A percentile compares a stretch with the other conserved stretches of the same genome.
phyloP scores from a whole-genome alignment of 2,113 vertebrate genomes.

The Sterna hirundo region DNA sequence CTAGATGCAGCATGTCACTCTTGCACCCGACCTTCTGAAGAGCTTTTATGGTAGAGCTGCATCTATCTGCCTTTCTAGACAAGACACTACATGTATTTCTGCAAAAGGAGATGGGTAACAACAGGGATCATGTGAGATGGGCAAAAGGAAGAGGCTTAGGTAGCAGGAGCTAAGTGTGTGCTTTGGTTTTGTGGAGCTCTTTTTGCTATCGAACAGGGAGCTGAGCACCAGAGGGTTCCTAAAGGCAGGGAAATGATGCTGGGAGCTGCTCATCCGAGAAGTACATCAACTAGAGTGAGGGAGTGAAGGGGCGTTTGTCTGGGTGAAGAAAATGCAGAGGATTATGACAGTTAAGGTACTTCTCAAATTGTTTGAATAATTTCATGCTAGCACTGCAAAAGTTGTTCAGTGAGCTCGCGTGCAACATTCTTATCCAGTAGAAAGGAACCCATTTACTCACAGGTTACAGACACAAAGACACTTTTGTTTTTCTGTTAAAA shows the following conservation, averaged over 20 bases:
- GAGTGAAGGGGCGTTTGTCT: neutral
- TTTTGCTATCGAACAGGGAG: neutral
- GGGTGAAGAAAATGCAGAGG: neutral
- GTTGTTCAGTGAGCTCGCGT: neutral
- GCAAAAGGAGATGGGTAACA: neutral
- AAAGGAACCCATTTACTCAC: neutral
- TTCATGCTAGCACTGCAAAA: neutral
- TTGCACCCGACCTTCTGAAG: neutral
- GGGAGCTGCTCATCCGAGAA: neutral
- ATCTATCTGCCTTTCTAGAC: neutral
- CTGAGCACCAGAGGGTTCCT: neutral
- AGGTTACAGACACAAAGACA: fast-evolving
- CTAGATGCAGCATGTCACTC: neutral
- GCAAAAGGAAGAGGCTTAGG: neutral
- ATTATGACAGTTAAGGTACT: neutral
- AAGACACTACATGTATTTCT: neutral
- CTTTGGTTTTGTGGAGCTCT: neutral
- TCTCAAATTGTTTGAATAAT: neutral
- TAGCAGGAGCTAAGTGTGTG: neutral
- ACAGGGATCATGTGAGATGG: neutral
- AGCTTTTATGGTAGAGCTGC: neutral
- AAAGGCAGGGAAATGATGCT: neutral
- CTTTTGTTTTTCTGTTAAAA: neutral
- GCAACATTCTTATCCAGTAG: neutral
- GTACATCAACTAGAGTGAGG: neutral